Evolutionary conservation across 2,888 invertebrate species (phyloP).

Genomic region (Lepetodrilus schrolli): DNA sequence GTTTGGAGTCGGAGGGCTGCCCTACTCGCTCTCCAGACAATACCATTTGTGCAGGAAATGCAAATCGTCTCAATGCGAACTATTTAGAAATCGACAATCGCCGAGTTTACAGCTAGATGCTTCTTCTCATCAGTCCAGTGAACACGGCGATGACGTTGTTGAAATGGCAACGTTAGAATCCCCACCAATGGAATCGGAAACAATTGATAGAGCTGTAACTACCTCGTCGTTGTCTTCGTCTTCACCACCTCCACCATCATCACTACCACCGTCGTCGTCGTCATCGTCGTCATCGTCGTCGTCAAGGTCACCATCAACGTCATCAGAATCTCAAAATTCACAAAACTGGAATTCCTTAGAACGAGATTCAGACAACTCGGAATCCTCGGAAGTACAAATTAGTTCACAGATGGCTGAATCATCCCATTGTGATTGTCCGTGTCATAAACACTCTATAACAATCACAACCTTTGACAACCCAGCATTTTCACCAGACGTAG

Average conservation of each 20-base stretch:
- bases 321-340: too few relatives aligned
- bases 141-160: not conserved
- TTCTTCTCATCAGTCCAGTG: not conserved
- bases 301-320: too few relatives aligned
- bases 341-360: too few relatives aligned
- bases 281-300: not conserved
- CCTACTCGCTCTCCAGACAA: not conserved
- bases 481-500: conserved; percentile 2
- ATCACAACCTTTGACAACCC: conserved; percentile 3
- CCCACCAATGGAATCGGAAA: not conserved
- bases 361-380: too few relatives aligned
- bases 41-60: conserved; percentile 2
- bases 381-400: too few relatives aligned
- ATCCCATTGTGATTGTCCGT: conserved; percentile 3
- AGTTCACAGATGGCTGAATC: not conserved
- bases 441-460: not conserved
- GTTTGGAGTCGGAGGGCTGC: not conserved
- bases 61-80: not conserved
- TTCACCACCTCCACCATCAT: too few relatives aligned
- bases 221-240: not conserved
- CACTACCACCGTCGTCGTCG: too few relatives aligned
- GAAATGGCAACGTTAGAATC: not conserved
- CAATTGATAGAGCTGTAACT: too few relatives aligned
- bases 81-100: not conserved
- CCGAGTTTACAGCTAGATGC: not conserved